phyloP scores from a whole-genome alignment of 2,797 vertebrate genomes.

The Trichosurus vulpecula region DNA sequence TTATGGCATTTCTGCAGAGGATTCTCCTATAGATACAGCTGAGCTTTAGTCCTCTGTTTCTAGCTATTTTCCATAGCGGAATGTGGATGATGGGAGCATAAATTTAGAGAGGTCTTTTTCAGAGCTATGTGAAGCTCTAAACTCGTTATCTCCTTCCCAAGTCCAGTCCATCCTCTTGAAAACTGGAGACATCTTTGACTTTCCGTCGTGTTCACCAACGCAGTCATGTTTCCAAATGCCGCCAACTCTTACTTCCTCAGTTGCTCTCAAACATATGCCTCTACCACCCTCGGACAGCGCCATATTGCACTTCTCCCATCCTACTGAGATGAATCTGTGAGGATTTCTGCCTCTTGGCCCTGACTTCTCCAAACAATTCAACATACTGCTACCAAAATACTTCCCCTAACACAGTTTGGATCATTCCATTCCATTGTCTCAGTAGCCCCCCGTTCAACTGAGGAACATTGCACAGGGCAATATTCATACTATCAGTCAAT shows the following conservation, averaged over 20 bases:
- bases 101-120: neutral
- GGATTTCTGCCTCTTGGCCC: neutral
- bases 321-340: neutral
- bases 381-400: neutral
- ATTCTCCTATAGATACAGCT: neutral
- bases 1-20: neutral
- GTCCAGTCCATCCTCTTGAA: neutral
- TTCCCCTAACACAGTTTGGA: neutral
- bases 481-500: neutral
- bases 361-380: neutral
- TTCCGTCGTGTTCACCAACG: neutral
- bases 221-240: neutral
- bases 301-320: neutral
- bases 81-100: neutral
- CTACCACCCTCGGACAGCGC: too few relatives aligned
- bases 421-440: neutral
- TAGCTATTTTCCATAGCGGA: neutral
- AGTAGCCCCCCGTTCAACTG: neutral
- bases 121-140: neutral
- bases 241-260: neutral
- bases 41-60: neutral
- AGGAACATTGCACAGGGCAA: neutral
- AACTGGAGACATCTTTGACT: neutral
- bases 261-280: neutral
- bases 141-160: neutral